Evolutionary conservation across 1,140 invertebrate genomes (phyloP), one percentile per base, ranked within the genome.

Genomic region (Danaus melanippus): DNA sequence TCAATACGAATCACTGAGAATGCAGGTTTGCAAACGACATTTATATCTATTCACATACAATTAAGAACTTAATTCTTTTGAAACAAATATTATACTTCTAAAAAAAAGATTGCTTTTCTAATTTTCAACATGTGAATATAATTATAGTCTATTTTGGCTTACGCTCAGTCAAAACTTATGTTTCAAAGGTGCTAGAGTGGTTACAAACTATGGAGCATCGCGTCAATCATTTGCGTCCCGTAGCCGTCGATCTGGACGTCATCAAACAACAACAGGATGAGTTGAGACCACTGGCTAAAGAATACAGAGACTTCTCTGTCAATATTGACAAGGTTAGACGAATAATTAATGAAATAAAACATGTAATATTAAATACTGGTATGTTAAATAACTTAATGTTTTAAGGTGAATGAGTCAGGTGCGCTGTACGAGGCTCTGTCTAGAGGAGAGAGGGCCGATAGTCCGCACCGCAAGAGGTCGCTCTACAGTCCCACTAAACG

Each of bases 241-340:
- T 97, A 0, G 96, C 96, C 9, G 90, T 98, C 10, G 95, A 98
- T 76, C 84, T 96, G 56, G 96, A 97, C 45, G 91, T 92, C 45
- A 87, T 97, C 10, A 94, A 93, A 60, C 90, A 90, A 56, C 96
- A 98, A 77, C 90, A 92, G 46, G 94, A 97, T 51, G 95, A 97
- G 75, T 76, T 98, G 10, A 93, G 97, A 86, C 96, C 96, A 0
- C 89, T 98, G 41, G 86, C 93, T 12, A 96, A 97, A 73, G 96
- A 98, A 73, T 95, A 97, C 84, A 91, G 94, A 40, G 95, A 97
- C 67, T 97, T 93, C 86, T 92, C 90, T 0, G 84, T 90, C 1
- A 96, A 93, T 10, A 93, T 98, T 52, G 96, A 98, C 65, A 97
- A 96, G 87, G 86, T 88, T 62, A 42, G 44, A 52, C 49, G 1